phyloP scores from a whole-genome alignment of 2,113 vertebrate genomes.

The Platysteira castanea region DNA sequence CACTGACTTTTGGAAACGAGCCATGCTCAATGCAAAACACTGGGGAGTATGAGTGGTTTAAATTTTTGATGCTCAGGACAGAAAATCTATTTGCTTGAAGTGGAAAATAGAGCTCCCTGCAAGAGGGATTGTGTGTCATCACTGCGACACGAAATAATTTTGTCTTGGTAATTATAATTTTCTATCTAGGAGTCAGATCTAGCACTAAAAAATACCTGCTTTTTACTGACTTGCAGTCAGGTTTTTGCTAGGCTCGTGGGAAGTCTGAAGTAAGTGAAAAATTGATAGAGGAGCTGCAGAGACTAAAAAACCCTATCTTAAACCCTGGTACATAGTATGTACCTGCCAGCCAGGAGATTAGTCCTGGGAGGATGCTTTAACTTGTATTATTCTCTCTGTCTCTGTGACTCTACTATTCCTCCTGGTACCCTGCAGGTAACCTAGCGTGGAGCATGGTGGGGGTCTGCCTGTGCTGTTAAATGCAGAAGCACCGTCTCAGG shows the following conservation, averaged over 20 bases:
- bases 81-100: slow-evolving; percentile 23
- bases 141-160: neutral
- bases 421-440: neutral
- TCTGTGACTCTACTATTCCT: neutral
- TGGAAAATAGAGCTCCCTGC: neutral
- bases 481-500: neutral
- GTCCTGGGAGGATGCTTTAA: neutral
- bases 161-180: neutral
- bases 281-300: neutral
- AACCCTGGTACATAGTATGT: neutral
- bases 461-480: neutral
- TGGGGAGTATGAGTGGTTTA: neutral
- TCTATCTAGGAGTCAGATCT: neutral
- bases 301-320: neutral
- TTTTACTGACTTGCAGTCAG: neutral
- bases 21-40: neutral
- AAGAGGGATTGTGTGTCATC: neutral
- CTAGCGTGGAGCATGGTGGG: neutral
- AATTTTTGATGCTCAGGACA: neutral
- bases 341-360: neutral
- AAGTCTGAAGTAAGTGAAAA: neutral
- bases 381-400: neutral
- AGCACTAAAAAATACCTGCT: neutral
- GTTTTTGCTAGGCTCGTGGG: neutral
- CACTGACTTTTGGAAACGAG: neutral